These are phyloP conservation scores for Phallusia fumigata DNA, from an alignment of 23 tunicate species.

Conservation along the genomic window DNA sequence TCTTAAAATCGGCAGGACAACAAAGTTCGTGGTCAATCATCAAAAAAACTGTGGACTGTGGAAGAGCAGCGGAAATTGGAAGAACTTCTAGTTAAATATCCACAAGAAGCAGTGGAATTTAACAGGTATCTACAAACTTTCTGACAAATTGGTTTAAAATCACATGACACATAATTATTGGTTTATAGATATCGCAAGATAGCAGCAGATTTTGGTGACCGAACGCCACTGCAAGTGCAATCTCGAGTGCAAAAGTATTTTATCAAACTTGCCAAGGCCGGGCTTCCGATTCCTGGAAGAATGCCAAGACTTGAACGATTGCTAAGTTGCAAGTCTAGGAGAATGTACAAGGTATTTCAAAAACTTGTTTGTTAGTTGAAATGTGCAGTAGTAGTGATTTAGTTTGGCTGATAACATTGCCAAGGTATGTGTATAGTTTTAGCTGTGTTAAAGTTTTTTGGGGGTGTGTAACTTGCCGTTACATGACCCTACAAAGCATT, in stretches of 20 bases:
- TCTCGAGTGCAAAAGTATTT: slow-evolving; percentile 90
- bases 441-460: too few species aligned
- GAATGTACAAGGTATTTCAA: not conserved
- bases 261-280: slow-evolving; percentile 87
- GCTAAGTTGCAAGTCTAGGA: slow-evolving; percentile 23
- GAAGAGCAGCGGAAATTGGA: slow-evolving; percentile 84
- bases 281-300: slow-evolving; percentile 73
- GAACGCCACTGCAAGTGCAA: slow-evolving; percentile 89
- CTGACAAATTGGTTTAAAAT: too few species aligned
- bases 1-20: not conserved
- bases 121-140: slow-evolving; percentile 29
- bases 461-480: too few species aligned
- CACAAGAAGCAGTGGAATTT: slow-evolving; percentile 78
- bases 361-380: not conserved
- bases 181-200: slow-evolving; percentile 67
- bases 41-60: slow-evolving; percentile 67
- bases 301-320: slow-evolving; percentile 69
- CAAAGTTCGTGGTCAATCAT: slow-evolving; percentile 44
- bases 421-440: too few species aligned
- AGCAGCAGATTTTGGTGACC: slow-evolving; percentile 68
- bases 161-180: too few species aligned
- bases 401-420: too few species aligned
- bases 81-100: slow-evolving; percentile 75
- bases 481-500: too few species aligned
- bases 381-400: not conserved